Evolutionary conservation across 2,797 vertebrate genomes (phyloP).

Genomic region (Potorous gilbertii): DNA sequence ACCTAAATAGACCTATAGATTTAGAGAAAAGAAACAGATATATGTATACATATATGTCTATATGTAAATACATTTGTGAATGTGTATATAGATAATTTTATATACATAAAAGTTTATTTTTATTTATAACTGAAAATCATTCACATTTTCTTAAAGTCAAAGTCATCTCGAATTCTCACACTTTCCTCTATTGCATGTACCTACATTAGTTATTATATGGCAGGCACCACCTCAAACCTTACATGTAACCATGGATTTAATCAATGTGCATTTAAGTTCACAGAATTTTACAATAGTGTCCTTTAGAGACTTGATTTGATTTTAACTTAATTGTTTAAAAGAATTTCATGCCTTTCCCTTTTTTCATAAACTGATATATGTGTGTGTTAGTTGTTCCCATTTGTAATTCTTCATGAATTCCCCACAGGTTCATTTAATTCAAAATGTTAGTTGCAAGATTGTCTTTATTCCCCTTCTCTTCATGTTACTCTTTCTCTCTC

Average conservation of each 20-base stretch:
- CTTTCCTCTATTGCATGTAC: background rate
- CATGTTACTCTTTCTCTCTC: background rate
- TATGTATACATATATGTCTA: background rate
- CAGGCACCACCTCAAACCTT: background rate
- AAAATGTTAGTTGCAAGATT: background rate
- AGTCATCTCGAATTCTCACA: background rate
- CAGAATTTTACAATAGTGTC: background rate
- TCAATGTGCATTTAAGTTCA: background rate
- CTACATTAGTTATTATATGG: background rate
- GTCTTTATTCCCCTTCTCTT: background rate
- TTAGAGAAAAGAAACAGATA: background rate
- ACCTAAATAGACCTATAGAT: background rate
- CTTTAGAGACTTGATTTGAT: background rate
- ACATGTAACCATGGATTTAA: background rate
- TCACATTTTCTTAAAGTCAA: background rate
- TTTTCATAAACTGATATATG: background rate
- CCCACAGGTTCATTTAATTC: background rate
- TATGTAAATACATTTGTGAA: background rate
- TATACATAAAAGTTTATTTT: background rate
- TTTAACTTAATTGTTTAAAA: background rate
- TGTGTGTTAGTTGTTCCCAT: background rate
- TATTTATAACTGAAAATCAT: background rate
- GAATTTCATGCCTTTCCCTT: background rate
- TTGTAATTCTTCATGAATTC: background rate
- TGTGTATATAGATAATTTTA: background rate